Evolutionary conservation across 1,140 invertebrate species (phyloP), one percentile per base, ranked within the genome.

Genomic region (Conopomorpha cramerella): DNA sequence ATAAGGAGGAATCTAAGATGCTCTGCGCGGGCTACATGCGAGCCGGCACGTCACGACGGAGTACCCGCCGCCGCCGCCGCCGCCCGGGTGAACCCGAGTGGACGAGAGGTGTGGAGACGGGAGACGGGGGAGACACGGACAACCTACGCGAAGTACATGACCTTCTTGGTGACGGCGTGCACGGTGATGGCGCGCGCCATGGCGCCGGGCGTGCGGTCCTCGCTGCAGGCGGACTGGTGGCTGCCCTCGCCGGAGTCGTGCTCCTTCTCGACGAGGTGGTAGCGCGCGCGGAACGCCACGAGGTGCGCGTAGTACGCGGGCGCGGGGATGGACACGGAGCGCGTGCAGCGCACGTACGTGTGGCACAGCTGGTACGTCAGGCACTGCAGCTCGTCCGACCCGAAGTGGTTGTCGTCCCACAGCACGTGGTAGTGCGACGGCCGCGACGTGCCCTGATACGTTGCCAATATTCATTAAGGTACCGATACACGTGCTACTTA

Each of bases 301-400:
- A 99, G 84, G 82, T 99, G 98, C 43, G 98, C 97, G 79, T 99
- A 99, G 81, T 99, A 99, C 0, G 97, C 97, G 16, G 98, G 98
- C 23, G 98, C 98, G 16, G 98, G 98, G 73, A 99, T 99, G 41
- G 95, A 98, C 36, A 99, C 98, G 30, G 95, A 98, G 33, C 98
- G 87, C 2, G 97, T 99, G 79, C 98, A 99, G 41, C 98, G 86
- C n/a, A 99, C 98, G 77, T 99, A 99, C 6, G 98, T 99, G 80
- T 99, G 98, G 79, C 98, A 99, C 56, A 99, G 81, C 80, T 99
- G 97, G 79, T 99, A 99, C 19, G 98, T 99, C 27, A 99, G 83
- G 78, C 94, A 97, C 78, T 99, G 98, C 30, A 99, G 84, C 79
- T 99, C 97, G 79, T 99, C 98, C 8, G 96, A 95, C 55, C 92